Evolutionary conservation across 2,113 vertebrate genomes (phyloP), one percentile per base, ranked within the genome.

Genomic region (Oxygymnocypris stewartii): DNA sequence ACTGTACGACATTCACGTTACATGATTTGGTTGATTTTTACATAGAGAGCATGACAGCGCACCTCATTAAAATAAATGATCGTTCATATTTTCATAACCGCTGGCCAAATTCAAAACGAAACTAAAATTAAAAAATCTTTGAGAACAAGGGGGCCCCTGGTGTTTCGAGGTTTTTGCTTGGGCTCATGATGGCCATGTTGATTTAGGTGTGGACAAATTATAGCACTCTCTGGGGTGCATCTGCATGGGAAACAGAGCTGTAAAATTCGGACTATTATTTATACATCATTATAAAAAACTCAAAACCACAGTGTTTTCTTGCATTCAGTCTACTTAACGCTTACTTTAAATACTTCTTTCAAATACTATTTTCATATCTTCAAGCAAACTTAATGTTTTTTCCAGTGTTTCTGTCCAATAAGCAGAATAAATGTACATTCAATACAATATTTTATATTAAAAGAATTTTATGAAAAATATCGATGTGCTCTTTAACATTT

Each of bases 201-300:
- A 84, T 74, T 57, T 84, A 74, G 49, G 67, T 84, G 49, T 54
- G 28, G 20, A 40, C 67, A 54, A 49, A 73, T 31, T 84, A 9
- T 25, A 57, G 28, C 0, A 2, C 49, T 84, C 67, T 74, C 82
- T 74, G 63, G 82, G 67, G 49, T 74, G 28, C 49, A 73, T 6
- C 82, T 84, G 31, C 49, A 84, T 84, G 82, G 47, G 82, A 84
- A 84, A 25, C 67, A 18, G 63, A 84, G 82, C 42, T 71, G 80
- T 37, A 25, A 71, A 31, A n/a, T 74, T 57, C 40, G 12, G 2
- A 57, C 31, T 9, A 16, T 73, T 57, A 40, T 7, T 73, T 57
- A 40, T 7, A 73, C 31, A 51, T 54, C 23, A 59, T 74, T 42
- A 83, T 7, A 10, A 10, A 23, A 49, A 18, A n/a, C 4, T 23